Base-by-base conservation (phyloP, 2,888 invertebrate genomes). In the Brachyopa scutellaris region DNA sequence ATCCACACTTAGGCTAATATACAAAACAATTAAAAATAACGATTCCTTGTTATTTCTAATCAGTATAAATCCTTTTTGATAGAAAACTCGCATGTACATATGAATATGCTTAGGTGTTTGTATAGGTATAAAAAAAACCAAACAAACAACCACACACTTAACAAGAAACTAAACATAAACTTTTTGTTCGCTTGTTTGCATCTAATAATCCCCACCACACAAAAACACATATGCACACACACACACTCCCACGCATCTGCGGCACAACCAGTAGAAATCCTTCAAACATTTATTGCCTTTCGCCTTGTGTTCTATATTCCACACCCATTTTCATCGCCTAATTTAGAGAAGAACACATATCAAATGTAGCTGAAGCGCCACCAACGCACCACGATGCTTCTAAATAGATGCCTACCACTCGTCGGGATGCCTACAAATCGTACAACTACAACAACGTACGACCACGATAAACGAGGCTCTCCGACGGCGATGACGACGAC, bases 281-380 rank as follows among this genome's bases (percentile, higher is more conserved):
- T 76, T 76, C 45, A 69, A 70, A 76, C 69, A 64, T 80, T 80
- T 74, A 80, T 80, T 80, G 69, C 79, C 64, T 67, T 66, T 51
- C 67, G 79, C 74, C 80, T 74, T 57, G 55, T 80, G 80, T 59
- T 80, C 80, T 80, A 80, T 80, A 76, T 70, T 80, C 76, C 80
- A 80, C 80, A 76, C 80, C 80, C 80, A 80, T 80, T 76, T 80
- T 80, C 64, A 76, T 80, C 64, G 80, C 80, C 80, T 80, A 80
- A 80, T 76, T 80, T 80, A 80, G 76, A 80, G 76, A 69, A 45
- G 57, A 69, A 64, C 80, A 74, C 80, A 80, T 57, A 80, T 79
- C 67, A 67, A 64, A 47, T 49, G 62, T 42, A 29, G 31, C 45
- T 8, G 15, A 9, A 62, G 47, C 8, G 51, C 40, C 40, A 21